phyloP scores from a whole-genome alignment of 2,888 invertebrate genomes.

The Eristalinus sepulchralis region DNA sequence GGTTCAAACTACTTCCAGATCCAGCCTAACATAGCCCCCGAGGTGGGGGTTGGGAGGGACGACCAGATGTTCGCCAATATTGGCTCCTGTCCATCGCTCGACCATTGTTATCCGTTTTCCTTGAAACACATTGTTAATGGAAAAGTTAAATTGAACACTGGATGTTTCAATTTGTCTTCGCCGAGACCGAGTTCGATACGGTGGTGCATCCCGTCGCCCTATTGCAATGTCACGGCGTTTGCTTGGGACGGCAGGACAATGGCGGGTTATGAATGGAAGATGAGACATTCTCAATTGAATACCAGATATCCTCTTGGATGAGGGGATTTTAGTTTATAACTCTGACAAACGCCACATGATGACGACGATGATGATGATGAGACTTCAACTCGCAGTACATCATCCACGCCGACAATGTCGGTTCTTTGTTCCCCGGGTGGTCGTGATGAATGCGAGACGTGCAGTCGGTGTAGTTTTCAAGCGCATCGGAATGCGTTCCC shows the following conservation, averaged over 20 bases:
- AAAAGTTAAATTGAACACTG: conserved; percentile 53
- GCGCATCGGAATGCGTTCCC: background rate
- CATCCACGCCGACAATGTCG: background rate
- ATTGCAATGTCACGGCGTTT: background rate
- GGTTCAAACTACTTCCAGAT: background rate
- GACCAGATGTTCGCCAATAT: conserved; percentile 48
- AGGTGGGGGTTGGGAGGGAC: background rate
- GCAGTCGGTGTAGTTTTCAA: background rate
- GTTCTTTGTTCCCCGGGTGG: background rate
- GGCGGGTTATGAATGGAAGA: background rate
- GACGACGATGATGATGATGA: background rate
- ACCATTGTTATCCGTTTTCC: conserved; percentile 48
- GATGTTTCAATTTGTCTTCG: conserved; percentile 59
- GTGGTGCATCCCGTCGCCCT: background rate
- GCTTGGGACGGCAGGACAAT: background rate
- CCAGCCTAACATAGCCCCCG: background rate
- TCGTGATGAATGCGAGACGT: background rate
- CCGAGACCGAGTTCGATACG: conserved; percentile 10
- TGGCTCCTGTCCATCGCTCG: conserved; percentile 42
- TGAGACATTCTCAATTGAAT: background rate
- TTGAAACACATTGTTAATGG: conserved; percentile 40
- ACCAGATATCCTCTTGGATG: background rate
- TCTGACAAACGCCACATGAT: background rate
- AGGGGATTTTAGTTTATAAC: background rate
- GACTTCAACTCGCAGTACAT: background rate